Conservation (phyloP, 2,797 vertebrate species). For the Pampus argenteus region DNA sequence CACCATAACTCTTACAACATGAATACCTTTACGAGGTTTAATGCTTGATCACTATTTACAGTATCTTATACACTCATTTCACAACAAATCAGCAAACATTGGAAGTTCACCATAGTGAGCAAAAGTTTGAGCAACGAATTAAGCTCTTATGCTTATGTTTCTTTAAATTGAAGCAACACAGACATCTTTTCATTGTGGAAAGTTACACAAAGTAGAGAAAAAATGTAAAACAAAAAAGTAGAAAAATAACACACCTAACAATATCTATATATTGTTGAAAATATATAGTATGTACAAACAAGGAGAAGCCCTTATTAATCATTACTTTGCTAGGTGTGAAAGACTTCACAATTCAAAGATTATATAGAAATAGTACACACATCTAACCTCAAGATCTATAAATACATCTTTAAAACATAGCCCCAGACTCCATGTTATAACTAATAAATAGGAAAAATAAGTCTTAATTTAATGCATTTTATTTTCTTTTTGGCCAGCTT, state of each 20-base stretch:
- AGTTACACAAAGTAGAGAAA: conserved; percentile 71
- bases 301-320: conserved; percentile 63
- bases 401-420: conserved; percentile 82
- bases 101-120: conserved; percentile 28
- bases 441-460: conserved; percentile 83
- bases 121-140: conserved; percentile 41
- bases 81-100: conserved; percentile 61
- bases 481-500: conserved; percentile 79
- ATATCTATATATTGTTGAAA: conserved; percentile 75
- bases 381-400: conserved; percentile 82
- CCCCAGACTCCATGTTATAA: conserved; percentile 73
- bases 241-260: conserved; percentile 82
- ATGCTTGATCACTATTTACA: conserved; percentile 74
- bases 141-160: conserved; percentile 40
- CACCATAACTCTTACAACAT: conserved; percentile 64
- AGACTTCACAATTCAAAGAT: conserved; percentile 76
- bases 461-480: conserved; percentile 85
- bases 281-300: conserved; percentile 79
- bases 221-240: conserved; percentile 67
- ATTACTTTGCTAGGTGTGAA: conserved; percentile 70
- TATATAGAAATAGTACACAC: conserved; percentile 77
- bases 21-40: conserved; percentile 59
- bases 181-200: conserved; percentile 53
- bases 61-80: conserved; percentile 67
- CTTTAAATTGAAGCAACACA: conserved; percentile 52